Evolutionary conservation across 2,113 vertebrate genomes (phyloP), one percentile per base, ranked within the genome.

Genomic region (Gymnogyps californianus): DNA sequence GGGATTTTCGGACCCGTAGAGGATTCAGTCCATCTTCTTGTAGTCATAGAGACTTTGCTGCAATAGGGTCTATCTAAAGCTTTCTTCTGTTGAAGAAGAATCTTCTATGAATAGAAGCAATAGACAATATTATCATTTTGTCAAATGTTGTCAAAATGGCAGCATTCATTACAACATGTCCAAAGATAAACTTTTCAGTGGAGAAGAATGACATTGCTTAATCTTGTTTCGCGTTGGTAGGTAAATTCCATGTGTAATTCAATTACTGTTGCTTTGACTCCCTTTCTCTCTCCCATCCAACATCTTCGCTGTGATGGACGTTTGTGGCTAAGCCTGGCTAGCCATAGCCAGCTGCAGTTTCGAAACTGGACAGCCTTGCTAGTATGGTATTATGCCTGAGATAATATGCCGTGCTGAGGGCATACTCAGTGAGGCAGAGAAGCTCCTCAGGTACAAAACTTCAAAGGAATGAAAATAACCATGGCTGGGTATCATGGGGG

Each of bases 1-100:
- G 24, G 36, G 19, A 22, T 91, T 91, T 87, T 78, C 0, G 0
- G 61, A 67, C 20, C 15, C 0, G 0, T 19, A 26, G 32, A 71
- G 11, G 18, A 38, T 85, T 82, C 38, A 44, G 19, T 32, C 46
- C 4, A 8, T 89, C 15, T 87, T 65, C 49, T 0, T 58, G 17
- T 44, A 62, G 28, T 67, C 13, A 36, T 28, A 74, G 55, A 46
- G 18, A 36, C 11, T 76, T 32, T 34, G 7, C 34, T 87, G 42
- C 31, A 62, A 1, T 36, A 70, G 28, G 14, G 7, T 77, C 5
- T 69, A 29, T 0, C 2, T 69, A 44, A 71, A 77, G 12, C 17
- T 78, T 75, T 64, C 20, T 55, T 51, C 54, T 52, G 11, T 65
- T 47, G 36, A 83, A 65, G 38, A 57, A 83, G 51, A 26, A 47